These are phyloP conservation scores for Euphydryas editha DNA, from an alignment of 2,888 invertebrate species.

Conservation along the genomic window DNA sequence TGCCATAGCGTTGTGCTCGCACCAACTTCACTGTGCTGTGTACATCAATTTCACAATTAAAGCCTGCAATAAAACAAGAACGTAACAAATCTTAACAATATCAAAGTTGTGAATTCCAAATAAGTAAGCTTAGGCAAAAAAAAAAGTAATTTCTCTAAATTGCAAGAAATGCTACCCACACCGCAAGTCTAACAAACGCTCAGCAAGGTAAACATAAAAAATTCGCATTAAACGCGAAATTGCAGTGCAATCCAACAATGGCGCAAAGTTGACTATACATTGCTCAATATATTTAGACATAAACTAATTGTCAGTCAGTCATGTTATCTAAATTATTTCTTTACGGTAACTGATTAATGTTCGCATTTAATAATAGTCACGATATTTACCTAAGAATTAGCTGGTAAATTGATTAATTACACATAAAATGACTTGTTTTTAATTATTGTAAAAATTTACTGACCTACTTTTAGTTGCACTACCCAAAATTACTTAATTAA, in stretches of 20 bases:
- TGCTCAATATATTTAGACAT: background rate
- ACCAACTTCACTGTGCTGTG: constrained; percentile 97
- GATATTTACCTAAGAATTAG: too few relatives aligned
- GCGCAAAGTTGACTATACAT: background rate
- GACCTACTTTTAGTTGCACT: too few relatives aligned
- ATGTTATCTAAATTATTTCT: too few relatives aligned
- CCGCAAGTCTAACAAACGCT: too few relatives aligned
- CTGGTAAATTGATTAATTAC: too few relatives aligned
- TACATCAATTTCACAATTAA: constrained; percentile 98
- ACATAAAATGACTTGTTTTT: too few relatives aligned
- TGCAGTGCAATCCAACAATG: background rate
- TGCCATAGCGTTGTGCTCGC: constrained; percentile 96
- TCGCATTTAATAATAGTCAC: too few relatives aligned
- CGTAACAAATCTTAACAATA: background rate
- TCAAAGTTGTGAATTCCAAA: background rate
- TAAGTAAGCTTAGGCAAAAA: background rate
- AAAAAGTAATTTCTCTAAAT: background rate
- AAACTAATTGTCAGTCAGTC: too few relatives aligned
- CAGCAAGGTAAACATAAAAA: background rate
- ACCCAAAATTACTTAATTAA: too few relatives aligned
- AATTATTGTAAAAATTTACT: too few relatives aligned
- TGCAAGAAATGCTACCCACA: too few relatives aligned
- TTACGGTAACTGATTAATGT: background rate
- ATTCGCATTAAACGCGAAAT: background rate
- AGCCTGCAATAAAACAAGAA: constrained; percentile 68